Evolutionary conservation across 2,888 invertebrate genomes (phyloP).

Genomic region (Anthrax anthrax): DNA sequence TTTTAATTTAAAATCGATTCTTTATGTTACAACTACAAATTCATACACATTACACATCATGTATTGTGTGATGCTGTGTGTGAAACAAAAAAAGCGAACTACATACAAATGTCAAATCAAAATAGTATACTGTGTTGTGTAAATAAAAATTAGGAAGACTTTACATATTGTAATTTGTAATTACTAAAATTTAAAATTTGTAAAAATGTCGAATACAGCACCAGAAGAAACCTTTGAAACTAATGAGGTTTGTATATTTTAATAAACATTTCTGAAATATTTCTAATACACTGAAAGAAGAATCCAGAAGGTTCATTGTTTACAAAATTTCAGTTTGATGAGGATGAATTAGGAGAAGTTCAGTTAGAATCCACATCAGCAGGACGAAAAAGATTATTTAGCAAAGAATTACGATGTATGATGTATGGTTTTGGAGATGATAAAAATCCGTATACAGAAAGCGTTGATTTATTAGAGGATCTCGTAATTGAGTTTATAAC

Average conservation of each 20-base stretch:
- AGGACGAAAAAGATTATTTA: slow-evolving; percentile 72
- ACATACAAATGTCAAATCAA: too few relatives aligned
- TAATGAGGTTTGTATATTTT: slow-evolving; percentile 3
- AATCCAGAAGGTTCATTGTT: too few relatives aligned
- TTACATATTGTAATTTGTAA: too few relatives aligned
- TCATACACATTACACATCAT: too few relatives aligned
- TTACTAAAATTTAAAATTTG: too few relatives aligned
- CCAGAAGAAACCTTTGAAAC: slow-evolving; percentile 8
- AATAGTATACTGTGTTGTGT: too few relatives aligned
- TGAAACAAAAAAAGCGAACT: too few relatives aligned
- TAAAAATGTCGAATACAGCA: slow-evolving; percentile 1
- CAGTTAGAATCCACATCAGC: slow-evolving; percentile 52
- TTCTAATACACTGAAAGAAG: too few relatives aligned
- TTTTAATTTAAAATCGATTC: too few relatives aligned
- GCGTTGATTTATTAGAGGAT: slow-evolving; percentile 94
- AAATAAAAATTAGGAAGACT: too few relatives aligned
- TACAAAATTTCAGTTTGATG: slow-evolving; percentile 28
- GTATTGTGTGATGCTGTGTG: too few relatives aligned
- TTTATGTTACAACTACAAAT: too few relatives aligned
- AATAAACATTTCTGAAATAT: background rate
- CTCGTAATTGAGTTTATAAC: slow-evolving; percentile 95
- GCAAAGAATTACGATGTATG: slow-evolving; percentile 91
- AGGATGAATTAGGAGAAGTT: slow-evolving; percentile 53
- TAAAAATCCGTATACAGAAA: slow-evolving; percentile 97
- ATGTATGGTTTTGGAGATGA: slow-evolving; percentile 99